Evolutionary conservation across 2,113 vertebrate species (phyloP).

Genomic region (Tautogolabrus adspersus): DNA sequence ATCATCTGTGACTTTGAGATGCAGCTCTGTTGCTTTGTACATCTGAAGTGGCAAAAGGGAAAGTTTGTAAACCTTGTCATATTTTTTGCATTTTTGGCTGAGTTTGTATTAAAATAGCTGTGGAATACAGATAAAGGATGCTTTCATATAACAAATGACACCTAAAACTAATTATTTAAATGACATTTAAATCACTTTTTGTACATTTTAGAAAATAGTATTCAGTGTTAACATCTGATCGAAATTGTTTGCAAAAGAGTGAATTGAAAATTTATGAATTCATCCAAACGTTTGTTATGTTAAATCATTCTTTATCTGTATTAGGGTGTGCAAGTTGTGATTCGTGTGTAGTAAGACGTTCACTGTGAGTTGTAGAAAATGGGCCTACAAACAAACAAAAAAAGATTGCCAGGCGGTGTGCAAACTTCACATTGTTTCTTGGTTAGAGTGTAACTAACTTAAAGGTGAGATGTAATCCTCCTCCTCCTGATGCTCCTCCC

Average conservation of each 20-base stretch:
- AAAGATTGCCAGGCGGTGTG: conserved; percentile 43
- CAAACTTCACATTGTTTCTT: conserved; percentile 43
- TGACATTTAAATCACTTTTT: conserved; percentile 41
- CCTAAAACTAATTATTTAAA: conserved; percentile 39
- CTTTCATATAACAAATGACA: conserved; percentile 53
- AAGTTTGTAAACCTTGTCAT: conserved; percentile 72
- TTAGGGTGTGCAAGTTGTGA: conserved; percentile 44
- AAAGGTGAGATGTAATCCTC: conserved; percentile 44
- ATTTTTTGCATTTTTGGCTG: conserved; percentile 77
- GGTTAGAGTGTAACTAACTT: conserved; percentile 40
- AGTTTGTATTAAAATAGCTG: conserved; percentile 76
- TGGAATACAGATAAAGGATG: conserved; percentile 73
- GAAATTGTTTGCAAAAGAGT: conserved; percentile 61
- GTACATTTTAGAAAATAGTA: conserved; percentile 54
- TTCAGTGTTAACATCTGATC: background rate
- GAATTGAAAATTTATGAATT: conserved; percentile 52
- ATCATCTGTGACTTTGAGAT: conserved; percentile 57
- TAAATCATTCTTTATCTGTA: conserved; percentile 66
- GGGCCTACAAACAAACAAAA: conserved; percentile 45
- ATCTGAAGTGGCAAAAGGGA: conserved; percentile 69
- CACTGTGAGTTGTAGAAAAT: conserved; percentile 65
- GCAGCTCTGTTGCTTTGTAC: conserved; percentile 53
- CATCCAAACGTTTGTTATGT: conserved; percentile 49
- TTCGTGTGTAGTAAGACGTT: conserved; percentile 49
- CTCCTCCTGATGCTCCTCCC: conserved; percentile 52